These are phyloP conservation scores for Oryctolagus cuniculus DNA, from an alignment of 2,113 vertebrate species.

Conservation along the genomic window DNA sequence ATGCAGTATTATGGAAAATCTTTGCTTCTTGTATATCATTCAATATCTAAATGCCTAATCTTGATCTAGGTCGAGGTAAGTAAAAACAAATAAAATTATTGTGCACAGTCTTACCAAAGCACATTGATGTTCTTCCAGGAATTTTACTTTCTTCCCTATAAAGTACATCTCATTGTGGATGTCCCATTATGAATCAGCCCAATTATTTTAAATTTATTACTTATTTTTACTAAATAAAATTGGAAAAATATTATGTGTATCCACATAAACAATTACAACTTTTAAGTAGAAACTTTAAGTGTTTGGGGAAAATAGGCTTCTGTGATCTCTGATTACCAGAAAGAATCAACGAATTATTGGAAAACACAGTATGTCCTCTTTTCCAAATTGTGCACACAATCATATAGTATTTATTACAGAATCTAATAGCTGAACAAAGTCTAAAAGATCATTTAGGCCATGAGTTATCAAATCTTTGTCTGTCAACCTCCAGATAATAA, in stretches of 20 bases:
- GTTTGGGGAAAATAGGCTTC: background rate
- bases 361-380: background rate
- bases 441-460: background rate
- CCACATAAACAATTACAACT: background rate
- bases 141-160: background rate
- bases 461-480: background rate
- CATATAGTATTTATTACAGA: background rate
- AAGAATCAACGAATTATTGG: background rate
- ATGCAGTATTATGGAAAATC: background rate
- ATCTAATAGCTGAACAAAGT: background rate
- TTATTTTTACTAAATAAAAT: conserved; percentile 21
- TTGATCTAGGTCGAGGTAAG: background rate
- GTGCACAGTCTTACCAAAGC: background rate
- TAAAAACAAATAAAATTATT: background rate
- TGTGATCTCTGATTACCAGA: background rate
- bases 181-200: background rate
- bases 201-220: conserved; percentile 48
- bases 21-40: background rate
- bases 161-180: background rate
- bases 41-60: background rate
- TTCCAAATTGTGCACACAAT: background rate
- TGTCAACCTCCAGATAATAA: background rate
- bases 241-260: background rate
- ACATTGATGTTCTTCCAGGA: background rate
- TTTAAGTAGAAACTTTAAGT: background rate